A percentile compares a stretch with the other conserved stretches of the same genome.
Conservation (phyloP, 2,888 invertebrate genomes). For the Leucania comma region DNA sequence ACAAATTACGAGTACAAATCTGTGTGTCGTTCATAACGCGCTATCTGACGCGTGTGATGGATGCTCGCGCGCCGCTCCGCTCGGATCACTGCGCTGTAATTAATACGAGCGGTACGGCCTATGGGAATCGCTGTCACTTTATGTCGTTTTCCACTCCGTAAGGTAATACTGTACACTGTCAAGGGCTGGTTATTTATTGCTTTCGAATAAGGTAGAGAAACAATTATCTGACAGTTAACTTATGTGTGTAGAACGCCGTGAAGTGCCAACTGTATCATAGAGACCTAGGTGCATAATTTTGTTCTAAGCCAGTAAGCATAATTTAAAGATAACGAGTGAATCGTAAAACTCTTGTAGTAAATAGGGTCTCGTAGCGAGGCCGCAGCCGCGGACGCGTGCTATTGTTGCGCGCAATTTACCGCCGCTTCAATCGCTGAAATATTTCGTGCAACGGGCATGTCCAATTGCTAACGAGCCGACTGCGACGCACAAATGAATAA, state of each 20-base stretch:
- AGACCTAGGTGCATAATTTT: slow-evolving; percentile 58
- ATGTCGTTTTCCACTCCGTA: slow-evolving; percentile 84
- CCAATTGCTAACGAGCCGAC: slow-evolving; percentile 90
- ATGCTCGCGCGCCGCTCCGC: slow-evolving; percentile 79
- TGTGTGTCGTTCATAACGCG: slow-evolving; percentile 88
- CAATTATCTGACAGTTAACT: slow-evolving; percentile 70
- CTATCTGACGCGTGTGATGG: slow-evolving; percentile 88
- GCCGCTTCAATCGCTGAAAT: slow-evolving; percentile 90
- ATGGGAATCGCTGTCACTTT: slow-evolving; percentile 87
- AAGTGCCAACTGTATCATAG: slow-evolving; percentile 57
- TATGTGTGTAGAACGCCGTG: slow-evolving; percentile 61
- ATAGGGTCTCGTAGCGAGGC: slow-evolving; percentile 78
- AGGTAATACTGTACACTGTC: slow-evolving; percentile 82
- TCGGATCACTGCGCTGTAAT: slow-evolving; percentile 87
- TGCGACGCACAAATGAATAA: slow-evolving; percentile 90
- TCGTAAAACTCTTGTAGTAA: slow-evolving; percentile 87
- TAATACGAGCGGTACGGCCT: slow-evolving; percentile 84
- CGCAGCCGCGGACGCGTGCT: slow-evolving; percentile 78
- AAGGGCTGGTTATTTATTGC: slow-evolving; percentile 78
- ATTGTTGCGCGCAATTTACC: slow-evolving; percentile 90
- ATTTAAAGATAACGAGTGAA: slow-evolving; percentile 88
- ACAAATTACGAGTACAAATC: slow-evolving; percentile 91
- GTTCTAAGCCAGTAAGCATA: slow-evolving; percentile 72
- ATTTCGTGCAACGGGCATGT: slow-evolving; percentile 90
- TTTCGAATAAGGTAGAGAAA: slow-evolving; percentile 74